A percentile compares a stretch with the other conserved stretches of the same genome.
Evolutionary conservation across 2,888 invertebrate genomes (phyloP).

Genomic region (Deilephila elpenor): DNA sequence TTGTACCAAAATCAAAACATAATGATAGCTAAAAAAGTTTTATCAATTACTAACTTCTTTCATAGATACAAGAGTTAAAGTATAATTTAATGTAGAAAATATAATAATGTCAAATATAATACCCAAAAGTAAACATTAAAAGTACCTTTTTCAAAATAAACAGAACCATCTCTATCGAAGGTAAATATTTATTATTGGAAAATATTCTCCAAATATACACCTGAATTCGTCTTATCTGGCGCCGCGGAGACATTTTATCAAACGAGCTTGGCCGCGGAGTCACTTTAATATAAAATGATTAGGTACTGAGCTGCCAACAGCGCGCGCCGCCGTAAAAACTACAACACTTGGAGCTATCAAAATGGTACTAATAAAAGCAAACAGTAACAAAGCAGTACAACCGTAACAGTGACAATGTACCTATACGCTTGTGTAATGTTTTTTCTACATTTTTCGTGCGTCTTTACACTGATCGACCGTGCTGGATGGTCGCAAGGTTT

Average conservation of each 20-base stretch:
- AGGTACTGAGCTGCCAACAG: conserved; percentile 56
- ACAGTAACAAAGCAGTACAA: conserved; percentile 62
- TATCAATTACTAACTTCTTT: no score
- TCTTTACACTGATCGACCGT: conserved; percentile 28
- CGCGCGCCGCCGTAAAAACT: conserved; percentile 66
- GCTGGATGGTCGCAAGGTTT: conserved; percentile 2
- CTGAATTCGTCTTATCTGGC: conserved; percentile 8
- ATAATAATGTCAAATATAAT: no score
- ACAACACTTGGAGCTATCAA: conserved; percentile 70
- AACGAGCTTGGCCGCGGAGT: conserved; percentile 37
- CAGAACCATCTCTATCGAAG: neutral
- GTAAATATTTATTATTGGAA: neutral
- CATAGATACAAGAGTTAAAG: no score
- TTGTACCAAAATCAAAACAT: no score
- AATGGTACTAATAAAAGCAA: conserved; percentile 72
- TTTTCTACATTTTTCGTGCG: conserved; percentile 39
- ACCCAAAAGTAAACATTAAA: neutral
- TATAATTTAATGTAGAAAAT: no score
- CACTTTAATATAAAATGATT: conserved; percentile 64
- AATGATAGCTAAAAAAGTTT: no score
- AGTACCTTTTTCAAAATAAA: neutral
- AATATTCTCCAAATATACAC: conserved; percentile 5
- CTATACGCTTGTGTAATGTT: conserved; percentile 48
- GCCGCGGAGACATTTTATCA: conserved; percentile 33
- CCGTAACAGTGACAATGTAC: conserved; percentile 54